Base-by-base conservation (phyloP, 2,888 invertebrate species). In the Volucella zonaria region DNA sequence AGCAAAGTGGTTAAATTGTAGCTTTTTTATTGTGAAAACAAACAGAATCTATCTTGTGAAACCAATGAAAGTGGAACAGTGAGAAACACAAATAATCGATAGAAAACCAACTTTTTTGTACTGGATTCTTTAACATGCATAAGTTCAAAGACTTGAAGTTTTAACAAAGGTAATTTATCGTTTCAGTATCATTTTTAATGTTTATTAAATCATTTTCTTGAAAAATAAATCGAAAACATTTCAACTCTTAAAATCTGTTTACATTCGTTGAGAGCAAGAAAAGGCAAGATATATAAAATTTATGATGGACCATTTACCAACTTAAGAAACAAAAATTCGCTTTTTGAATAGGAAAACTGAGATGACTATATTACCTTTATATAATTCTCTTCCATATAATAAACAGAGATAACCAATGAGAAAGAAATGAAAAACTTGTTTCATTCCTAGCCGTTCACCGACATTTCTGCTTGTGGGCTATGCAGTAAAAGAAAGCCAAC, bases 401-500 rank as follows among this genome's bases (percentile, higher is more conserved):
- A 56, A 64, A 61, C 59, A 80, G 66, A 71, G 66, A 61, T 18
- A 64, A 38, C 1, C 6, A 2, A 2, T 18, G 23, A 18, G 42
- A 56, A 38, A 62, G 59, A 62, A 73, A 75, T 66, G 66, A 43
- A 52, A 43, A 75, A 67, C 40, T 3, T 66, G 82, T 83, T 80
- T 45, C 66, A 61, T 51, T 80, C 49, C 23, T 61, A 43, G 10
- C 40, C 31, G 9, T 78, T 47, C 83, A 61, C 67, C 61, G 75
- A 77, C 59, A 70, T 75, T 54, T 47, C 68, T 81, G 75, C 70
- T 82, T 74, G 49, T 71, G 67, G 15, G 18, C 52, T 70, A 45
- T 79, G 52, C 54, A 64, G 80, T 83, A 83, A 83, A 83, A 80
- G 80, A 76, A 83, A 83, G 75, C 75, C 71, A 76, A 80, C 31